Conservation (phyloP, 2,797 vertebrate species). For the Channa striata region DNA sequence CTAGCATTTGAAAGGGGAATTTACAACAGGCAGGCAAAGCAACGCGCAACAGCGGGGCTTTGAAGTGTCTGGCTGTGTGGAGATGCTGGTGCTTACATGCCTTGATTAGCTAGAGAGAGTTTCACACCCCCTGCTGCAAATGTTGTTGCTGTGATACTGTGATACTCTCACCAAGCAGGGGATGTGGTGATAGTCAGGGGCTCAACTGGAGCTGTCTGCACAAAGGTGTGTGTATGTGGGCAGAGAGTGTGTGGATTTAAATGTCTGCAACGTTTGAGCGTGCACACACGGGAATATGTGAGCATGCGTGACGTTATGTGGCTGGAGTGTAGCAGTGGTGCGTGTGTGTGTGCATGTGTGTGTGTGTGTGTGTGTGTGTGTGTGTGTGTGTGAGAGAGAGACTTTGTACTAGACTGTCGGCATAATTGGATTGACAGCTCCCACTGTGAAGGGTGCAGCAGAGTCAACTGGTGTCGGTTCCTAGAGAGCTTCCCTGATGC, state of each 20-base stretch:
- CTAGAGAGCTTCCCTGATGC: slow-evolving; percentile 58
- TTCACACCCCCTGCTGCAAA: slow-evolving; percentile 65
- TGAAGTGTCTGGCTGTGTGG: slow-evolving; percentile 66
- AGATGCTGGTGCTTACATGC: slow-evolving; percentile 61
- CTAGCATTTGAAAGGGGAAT: slow-evolving; percentile 57
- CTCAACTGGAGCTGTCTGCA: slow-evolving; percentile 64
- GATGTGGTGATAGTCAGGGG: slow-evolving; percentile 53
- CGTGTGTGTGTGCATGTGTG: background rate
- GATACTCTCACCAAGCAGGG: slow-evolving; percentile 60
- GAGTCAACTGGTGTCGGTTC: slow-evolving; percentile 78
- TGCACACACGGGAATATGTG: slow-evolving; percentile 1
- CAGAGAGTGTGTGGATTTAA: slow-evolving; percentile 15
- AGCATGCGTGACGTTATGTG: slow-evolving; percentile 11
- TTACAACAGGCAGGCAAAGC: slow-evolving; percentile 62
- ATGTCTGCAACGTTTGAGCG: slow-evolving; percentile 20
- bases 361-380: background rate
- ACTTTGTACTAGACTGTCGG: slow-evolving; percentile 29
- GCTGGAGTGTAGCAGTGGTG: slow-evolving; percentile 18
- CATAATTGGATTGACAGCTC: slow-evolving; percentile 79
- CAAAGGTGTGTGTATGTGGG: slow-evolving; percentile 9
- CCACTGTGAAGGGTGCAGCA: slow-evolving; percentile 68
- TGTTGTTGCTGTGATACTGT: slow-evolving; percentile 72
- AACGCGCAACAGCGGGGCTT: slow-evolving; percentile 54
- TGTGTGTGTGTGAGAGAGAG: slow-evolving; percentile 11
- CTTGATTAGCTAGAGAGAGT: slow-evolving; percentile 68